These are phyloP conservation scores for Drosophila teissieri DNA, from an alignment of 1,140 invertebrate genomes.

Conservation along the genomic window DNA sequence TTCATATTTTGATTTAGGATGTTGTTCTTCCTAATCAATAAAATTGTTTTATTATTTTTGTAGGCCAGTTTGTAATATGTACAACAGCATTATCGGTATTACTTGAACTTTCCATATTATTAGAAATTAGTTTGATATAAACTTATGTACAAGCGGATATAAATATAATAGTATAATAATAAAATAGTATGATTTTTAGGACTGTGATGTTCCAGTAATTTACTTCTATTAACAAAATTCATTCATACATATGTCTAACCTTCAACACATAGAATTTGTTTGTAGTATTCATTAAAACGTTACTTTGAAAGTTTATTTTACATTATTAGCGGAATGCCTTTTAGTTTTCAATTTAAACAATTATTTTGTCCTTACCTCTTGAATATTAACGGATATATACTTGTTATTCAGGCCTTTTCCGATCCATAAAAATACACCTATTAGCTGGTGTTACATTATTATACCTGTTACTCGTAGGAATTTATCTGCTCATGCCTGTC, in stretches of 20 bases:
- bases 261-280: slow-evolving; percentile 2
- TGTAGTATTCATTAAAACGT: slow-evolving; percentile 17
- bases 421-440: not conserved
- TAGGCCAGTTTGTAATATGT: too few relatives aligned
- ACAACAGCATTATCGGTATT: too few relatives aligned
- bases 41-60: too few relatives aligned
- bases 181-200: too few relatives aligned
- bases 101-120: too few relatives aligned
- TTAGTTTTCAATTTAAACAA: slow-evolving; percentile 46
- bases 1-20: too few relatives aligned
- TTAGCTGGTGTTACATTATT: not conserved
- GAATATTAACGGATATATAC: slow-evolving; percentile 15
- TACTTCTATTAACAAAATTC: not conserved
- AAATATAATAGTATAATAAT: too few relatives aligned
- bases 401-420: slow-evolving; percentile 3
- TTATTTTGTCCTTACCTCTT: slow-evolving; percentile 8
- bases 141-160: too few relatives aligned
- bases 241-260: slow-evolving; percentile 1
- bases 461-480: too few relatives aligned
- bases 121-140: too few relatives aligned
- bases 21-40: too few relatives aligned
- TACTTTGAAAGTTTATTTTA: slow-evolving; percentile 23
- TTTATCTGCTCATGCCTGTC: too few relatives aligned
- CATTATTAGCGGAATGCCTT: slow-evolving; percentile 23
- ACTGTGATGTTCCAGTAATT: not conserved